Evolutionary conservation across 1,140 invertebrate genomes (phyloP).

Genomic region (Meteorus sp.): DNA sequence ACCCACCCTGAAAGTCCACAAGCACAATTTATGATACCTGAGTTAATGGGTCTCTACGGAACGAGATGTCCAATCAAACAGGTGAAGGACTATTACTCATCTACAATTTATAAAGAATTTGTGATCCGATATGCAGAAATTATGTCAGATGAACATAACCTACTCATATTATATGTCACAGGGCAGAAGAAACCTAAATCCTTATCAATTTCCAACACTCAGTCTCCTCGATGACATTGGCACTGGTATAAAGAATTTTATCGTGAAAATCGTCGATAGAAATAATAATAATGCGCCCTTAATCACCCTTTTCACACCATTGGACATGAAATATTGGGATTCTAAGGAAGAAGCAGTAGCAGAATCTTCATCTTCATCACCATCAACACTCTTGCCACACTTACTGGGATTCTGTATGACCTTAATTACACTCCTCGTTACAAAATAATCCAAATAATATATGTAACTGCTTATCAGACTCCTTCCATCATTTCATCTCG

Average conservation of each 20-base stretch:
- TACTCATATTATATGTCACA: background rate
- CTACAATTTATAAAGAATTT: background rate
- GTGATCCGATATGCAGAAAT: background rate
- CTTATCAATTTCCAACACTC: background rate
- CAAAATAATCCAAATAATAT: background rate
- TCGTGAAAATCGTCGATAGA: background rate
- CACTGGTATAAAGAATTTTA: background rate
- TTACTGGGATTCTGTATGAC: background rate
- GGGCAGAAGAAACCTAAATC: background rate
- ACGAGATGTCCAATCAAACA: constrained; percentile 4
- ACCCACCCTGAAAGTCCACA: background rate
- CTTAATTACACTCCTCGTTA: background rate
- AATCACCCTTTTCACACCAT: background rate
- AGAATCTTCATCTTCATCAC: background rate
- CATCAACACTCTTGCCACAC: background rate
- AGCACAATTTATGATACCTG: background rate
- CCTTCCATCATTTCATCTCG: too few species aligned
- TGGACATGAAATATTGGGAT: background rate
- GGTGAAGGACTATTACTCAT: constrained; percentile 7
- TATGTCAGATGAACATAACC: background rate
- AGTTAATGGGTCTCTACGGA: background rate
- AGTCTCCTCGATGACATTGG: background rate
- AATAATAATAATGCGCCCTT: background rate
- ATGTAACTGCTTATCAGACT: too few species aligned
- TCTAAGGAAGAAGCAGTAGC: background rate